Percentiles rank a stretch among this genome's conserved stretches.
Conservation (phyloP, 2,888 invertebrate genomes). For the Parnassius mnemosyne region DNA sequence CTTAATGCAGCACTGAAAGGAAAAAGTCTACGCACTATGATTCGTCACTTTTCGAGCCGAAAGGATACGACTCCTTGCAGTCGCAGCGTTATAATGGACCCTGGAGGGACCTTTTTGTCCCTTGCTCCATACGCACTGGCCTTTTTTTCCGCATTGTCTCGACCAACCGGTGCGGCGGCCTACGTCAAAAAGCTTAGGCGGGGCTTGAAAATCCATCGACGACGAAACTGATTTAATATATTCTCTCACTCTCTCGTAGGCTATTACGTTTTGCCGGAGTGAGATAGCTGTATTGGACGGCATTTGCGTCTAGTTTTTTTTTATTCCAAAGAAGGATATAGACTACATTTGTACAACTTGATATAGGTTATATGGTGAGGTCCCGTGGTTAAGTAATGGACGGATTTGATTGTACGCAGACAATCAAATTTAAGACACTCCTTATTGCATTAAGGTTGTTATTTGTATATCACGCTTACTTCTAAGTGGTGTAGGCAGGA, state of each 20-base stretch:
- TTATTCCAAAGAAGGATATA: slow-evolving; percentile 38
- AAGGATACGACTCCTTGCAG: slow-evolving; percentile 60
- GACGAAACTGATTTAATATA: not conserved
- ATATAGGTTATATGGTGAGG: slow-evolving; percentile 18
- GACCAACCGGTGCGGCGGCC: slow-evolving; percentile 57
- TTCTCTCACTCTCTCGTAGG: slow-evolving; percentile 40
- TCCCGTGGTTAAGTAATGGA: slow-evolving; percentile 15
- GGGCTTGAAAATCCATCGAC: slow-evolving; percentile 34
- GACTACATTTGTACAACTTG: slow-evolving; percentile 29
- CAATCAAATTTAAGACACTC: not conserved
- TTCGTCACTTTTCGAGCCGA: slow-evolving; percentile 51
- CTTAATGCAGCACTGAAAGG: not conserved
- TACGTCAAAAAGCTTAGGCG: slow-evolving; percentile 53
- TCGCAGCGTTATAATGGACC: slow-evolving; percentile 56
- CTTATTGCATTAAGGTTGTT: not conserved
- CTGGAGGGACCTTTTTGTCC: slow-evolving; percentile 66
- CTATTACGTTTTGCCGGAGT: not conserved
- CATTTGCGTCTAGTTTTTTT: slow-evolving; percentile 44
- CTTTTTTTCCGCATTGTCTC: slow-evolving; percentile 62
- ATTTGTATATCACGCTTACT: not conserved
- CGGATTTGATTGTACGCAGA: slow-evolving; percentile 2
- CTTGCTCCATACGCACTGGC: slow-evolving; percentile 54
- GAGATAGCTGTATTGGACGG: not conserved
- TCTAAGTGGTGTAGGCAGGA: not conserved
- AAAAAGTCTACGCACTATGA: slow-evolving; percentile 44